These are phyloP conservation scores for Notodonta dromedarius DNA, from an alignment of 2,888 invertebrate genomes.

Conservation along the genomic window DNA sequence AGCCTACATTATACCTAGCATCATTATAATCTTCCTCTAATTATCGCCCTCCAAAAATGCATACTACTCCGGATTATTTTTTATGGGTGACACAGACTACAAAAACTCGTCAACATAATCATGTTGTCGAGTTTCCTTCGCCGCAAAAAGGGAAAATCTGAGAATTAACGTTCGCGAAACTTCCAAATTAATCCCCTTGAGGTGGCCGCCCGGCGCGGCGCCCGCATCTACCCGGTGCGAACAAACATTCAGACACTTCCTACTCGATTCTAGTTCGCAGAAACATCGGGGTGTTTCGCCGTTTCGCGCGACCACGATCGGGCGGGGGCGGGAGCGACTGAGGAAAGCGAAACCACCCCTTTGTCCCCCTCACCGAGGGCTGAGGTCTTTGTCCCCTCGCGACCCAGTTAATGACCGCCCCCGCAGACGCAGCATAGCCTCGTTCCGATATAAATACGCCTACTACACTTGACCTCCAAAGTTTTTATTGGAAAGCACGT, in stretches of 20 bases:
- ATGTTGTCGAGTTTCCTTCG: background rate
- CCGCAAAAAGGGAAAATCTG: constrained; percentile 70
- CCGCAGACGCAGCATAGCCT: constrained; percentile 78
- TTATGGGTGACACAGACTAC: background rate
- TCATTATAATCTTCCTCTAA: background rate
- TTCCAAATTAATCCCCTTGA: constrained; percentile 77
- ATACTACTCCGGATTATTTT: background rate
- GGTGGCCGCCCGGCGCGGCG: constrained; percentile 54
- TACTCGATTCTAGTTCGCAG: constrained; percentile 52
- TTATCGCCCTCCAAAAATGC: background rate
- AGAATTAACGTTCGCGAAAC: constrained; percentile 66
- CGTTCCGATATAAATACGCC: constrained; percentile 82
- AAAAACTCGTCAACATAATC: background rate
- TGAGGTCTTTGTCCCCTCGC: constrained; percentile 79
- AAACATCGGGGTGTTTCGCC: constrained; percentile 57
- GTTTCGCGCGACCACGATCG: constrained; percentile 45
- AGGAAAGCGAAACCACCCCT: constrained; percentile 76
- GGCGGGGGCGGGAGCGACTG: constrained; percentile 49
- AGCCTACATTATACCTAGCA: too few species aligned
- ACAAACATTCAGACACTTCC: constrained; percentile 61
- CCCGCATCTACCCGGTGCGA: constrained; percentile 53
- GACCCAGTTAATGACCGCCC: constrained; percentile 84
- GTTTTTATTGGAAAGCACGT: constrained; percentile 83
- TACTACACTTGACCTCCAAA: constrained; percentile 84
- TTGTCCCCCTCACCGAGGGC: constrained; percentile 59